Conservation (phyloP, 2,113 vertebrate species). For the Macquaria australasica region DNA sequence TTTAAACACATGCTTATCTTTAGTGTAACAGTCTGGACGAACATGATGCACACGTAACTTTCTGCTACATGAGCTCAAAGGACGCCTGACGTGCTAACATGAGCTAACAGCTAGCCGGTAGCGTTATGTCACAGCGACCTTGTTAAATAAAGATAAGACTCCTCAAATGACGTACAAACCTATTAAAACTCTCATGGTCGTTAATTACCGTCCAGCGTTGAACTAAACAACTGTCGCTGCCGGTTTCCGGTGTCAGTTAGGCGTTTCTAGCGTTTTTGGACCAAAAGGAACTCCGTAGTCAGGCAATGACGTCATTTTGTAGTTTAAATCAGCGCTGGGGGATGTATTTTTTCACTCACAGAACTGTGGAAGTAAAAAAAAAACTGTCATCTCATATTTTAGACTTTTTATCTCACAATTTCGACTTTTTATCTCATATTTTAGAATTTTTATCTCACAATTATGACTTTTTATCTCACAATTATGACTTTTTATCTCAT, state of each 20-base stretch:
- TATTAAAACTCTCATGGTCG: constrained; percentile 83
- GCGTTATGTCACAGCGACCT: constrained; percentile 51
- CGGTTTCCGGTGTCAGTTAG: not conserved
- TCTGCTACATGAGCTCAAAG: not conserved
- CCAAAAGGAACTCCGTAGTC: constrained; percentile 15
- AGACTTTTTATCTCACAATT: too few species aligned
- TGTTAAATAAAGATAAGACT: too few species aligned
- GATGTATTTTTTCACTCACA: not conserved
- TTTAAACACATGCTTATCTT: fast-evolving
- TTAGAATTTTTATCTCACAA: too few species aligned
- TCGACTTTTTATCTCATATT: too few species aligned
- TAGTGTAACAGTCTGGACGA: fast-evolving
- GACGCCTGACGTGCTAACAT: not conserved
- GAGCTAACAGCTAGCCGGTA: constrained; percentile 36
- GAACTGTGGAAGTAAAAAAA: not conserved
- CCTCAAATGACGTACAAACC: constrained; percentile 75
- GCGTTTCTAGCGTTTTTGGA: constrained; percentile 9
- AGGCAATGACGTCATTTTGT: constrained; percentile 18
- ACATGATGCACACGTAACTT: not conserved
- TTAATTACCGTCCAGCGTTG: fast-evolving
- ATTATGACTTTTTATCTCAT: too few species aligned
- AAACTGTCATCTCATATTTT: too few species aligned
- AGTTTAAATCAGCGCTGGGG: not conserved
- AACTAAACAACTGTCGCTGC: not conserved
- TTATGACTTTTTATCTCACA: too few species aligned